Evolutionary conservation across 2,888 invertebrate genomes (phyloP).

Genomic region (Pammene fasciana): DNA sequence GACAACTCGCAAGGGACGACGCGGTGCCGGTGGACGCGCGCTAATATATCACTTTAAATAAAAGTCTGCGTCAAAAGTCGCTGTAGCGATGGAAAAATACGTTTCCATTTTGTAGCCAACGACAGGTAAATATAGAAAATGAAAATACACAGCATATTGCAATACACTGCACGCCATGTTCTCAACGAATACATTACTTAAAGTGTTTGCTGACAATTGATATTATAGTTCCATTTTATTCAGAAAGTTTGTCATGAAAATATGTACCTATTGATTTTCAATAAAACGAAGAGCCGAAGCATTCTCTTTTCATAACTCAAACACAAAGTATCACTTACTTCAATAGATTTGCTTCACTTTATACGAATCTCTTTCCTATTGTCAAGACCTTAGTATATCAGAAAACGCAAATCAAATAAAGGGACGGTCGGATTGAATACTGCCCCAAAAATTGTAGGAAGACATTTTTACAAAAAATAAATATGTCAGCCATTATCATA

Average conservation of each 20-base stretch:
- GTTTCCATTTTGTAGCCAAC: not conserved
- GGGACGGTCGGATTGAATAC: constrained; percentile 1
- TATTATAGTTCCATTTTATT: too few species aligned
- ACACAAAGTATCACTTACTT: not conserved
- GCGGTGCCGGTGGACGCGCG: constrained; percentile 6
- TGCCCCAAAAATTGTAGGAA: not conserved
- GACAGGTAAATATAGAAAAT: not conserved
- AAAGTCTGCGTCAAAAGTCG: not conserved
- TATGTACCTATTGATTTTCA: too few species aligned
- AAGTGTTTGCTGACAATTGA: too few species aligned
- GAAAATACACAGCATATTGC: not conserved
- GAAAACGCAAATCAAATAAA: not conserved
- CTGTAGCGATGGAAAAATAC: not conserved
- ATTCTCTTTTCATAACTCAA: not conserved
- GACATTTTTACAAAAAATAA: constrained; percentile 12
- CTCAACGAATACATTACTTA: too few species aligned
- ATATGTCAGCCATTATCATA: constrained; percentile 6
- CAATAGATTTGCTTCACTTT: not conserved
- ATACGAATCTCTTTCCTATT: not conserved
- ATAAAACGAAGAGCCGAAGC: too few species aligned
- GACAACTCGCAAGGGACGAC: not conserved
- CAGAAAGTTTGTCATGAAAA: too few species aligned
- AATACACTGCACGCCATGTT: too few species aligned
- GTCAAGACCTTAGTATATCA: not conserved
- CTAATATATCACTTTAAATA: constrained; percentile 8